Base-by-base conservation (phyloP, 2,113 vertebrate genomes). In the Triplophysa tibetana region DNA sequence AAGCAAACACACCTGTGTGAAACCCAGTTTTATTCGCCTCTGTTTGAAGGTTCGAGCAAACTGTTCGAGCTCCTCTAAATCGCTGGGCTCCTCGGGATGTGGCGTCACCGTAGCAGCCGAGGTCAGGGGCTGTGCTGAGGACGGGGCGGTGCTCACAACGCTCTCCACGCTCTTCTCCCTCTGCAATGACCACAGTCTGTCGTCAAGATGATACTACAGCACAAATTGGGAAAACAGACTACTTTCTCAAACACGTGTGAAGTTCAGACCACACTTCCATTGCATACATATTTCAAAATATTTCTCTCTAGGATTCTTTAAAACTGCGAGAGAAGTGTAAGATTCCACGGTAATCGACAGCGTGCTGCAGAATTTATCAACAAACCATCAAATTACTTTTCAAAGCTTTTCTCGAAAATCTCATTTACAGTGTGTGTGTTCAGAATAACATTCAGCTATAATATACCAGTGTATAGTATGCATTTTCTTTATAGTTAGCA, bases 1-100 rank as follows among this genome's bases (percentile, higher is more conserved):
- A 38, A 38, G 33, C 33, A 33, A 21, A 19, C 54, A 62, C 77
- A 96, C 96, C 95, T 97, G 96, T 1, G 96, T 97, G 91, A 97
- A 97, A 66, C 96, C 96, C 85, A 97, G 93, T 85, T 97, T 97
- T 85, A 97, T 97, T 80, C 95, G 92, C 16, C 96, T 92, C 64
- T 97, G 96, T 87, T 97, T 97, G 89, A 97, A 97, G 87, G 95
- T 97, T 67, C 95, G 93, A 29, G 96, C 96, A 2, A 97, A 97
- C 89, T 96, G 95, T 88, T 97, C 96, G 79, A 97, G 92, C 88
- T 97, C 96, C 89, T 97, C 96, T 89, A 97, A 90, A 85, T 97
- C 96, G 23, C 95, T 97, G 84, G 95, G 95, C 86, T 97, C 96
- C 80, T 97, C 96, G 0, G 91, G 90, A 63, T 94, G 94, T 19